Conservation (phyloP, 2,797 vertebrate species). For the Furcifer pardalis region DNA sequence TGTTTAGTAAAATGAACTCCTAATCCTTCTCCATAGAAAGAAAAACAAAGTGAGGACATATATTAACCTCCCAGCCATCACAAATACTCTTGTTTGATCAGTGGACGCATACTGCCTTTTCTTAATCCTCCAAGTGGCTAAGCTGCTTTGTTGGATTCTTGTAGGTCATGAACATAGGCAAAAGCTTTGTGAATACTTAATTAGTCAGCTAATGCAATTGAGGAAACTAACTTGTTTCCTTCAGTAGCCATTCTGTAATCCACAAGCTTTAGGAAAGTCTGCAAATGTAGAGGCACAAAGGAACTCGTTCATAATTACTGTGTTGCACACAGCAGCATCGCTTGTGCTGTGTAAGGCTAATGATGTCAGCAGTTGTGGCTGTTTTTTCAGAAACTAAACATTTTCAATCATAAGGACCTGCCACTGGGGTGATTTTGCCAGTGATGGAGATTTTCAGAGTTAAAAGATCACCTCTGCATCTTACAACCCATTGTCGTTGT, state of each 20-base stretch:
- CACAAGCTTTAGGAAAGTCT: background rate
- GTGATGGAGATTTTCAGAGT: too few species aligned
- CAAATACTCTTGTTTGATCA: constrained; percentile 33
- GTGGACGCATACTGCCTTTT: constrained; percentile 29
- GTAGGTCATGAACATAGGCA: rapidly evolving
- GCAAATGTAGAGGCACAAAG: background rate
- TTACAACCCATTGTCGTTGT: too few species aligned
- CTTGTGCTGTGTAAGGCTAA: too few species aligned
- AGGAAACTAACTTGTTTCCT: background rate
- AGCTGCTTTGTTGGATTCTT: constrained; percentile 1
- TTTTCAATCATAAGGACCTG: too few species aligned
- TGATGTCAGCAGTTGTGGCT: too few species aligned
- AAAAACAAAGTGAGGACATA: background rate
- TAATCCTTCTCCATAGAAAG: background rate
- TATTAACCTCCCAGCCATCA: background rate
- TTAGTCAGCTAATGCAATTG: constrained; percentile 8
- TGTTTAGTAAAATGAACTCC: background rate
- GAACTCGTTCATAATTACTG: background rate
- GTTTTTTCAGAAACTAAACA: too few species aligned
- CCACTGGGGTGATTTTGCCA: too few species aligned
- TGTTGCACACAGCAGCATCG: too few species aligned
- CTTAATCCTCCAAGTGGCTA: background rate
- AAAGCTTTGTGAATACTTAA: rapidly evolving
- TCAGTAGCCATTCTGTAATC: background rate
- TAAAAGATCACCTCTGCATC: too few species aligned